Conservation (phyloP, 2,888 invertebrate species). For the Quadroppia sp. region DNA sequence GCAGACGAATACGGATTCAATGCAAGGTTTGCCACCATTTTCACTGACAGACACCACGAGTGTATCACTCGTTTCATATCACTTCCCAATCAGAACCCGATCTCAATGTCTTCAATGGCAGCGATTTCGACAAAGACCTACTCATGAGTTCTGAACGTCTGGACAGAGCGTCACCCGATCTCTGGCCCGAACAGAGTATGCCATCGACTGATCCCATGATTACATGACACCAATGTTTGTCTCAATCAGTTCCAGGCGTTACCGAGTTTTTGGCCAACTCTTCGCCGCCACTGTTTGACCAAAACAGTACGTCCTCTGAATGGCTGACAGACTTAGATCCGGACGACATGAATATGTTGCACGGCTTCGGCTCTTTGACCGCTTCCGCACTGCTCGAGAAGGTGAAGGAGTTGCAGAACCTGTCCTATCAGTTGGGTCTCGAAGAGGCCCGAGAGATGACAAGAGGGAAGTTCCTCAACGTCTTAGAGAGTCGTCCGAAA, state of each 20-base stretch:
- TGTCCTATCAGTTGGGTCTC: constrained; percentile 81
- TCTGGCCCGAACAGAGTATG: constrained; percentile 92
- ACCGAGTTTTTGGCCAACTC: constrained; percentile 64
- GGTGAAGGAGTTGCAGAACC: constrained; percentile 87
- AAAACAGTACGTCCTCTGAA: constrained; percentile 50
- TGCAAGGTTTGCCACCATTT: background rate
- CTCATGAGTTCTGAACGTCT: constrained; percentile 77
- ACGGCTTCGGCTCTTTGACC: constrained; percentile 62
- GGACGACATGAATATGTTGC: constrained; percentile 54
- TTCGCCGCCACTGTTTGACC: constrained; percentile 51
- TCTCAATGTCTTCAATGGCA: constrained; percentile 17
- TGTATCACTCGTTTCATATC: background rate
- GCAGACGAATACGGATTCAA: background rate
- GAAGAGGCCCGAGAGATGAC: constrained; percentile 82
- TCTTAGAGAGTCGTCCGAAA: constrained; percentile 54
- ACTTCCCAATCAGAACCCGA: too few relatives aligned
- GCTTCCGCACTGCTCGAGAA: constrained; percentile 82
- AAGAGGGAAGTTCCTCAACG: constrained; percentile 85
- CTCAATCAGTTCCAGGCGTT: constrained; percentile 74
- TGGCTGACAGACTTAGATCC: constrained; percentile 54
- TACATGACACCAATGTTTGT: background rate
- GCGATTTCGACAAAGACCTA: constrained; percentile 65
- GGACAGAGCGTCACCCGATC: constrained; percentile 87
- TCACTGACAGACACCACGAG: background rate
- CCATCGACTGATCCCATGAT: constrained; percentile 46